These are phyloP conservation scores for Anomalospiza imberbis DNA, from an alignment of 2,797 vertebrate genomes.

Conservation along the genomic window DNA sequence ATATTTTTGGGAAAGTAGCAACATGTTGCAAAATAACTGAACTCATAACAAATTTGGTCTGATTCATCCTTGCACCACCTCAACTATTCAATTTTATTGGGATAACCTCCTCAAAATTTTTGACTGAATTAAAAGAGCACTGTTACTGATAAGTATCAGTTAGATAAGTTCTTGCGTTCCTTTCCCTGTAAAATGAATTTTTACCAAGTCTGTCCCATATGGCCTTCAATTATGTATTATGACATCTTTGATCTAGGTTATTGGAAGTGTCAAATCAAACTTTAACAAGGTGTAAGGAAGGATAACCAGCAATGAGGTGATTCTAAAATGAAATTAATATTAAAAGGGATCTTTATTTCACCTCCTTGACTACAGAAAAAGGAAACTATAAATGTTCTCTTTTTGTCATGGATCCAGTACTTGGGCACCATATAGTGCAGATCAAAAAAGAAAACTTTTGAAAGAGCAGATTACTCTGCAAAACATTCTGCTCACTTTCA, in stretches of 20 bases:
- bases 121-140: neutral
- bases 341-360: constrained; percentile 17
- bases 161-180: neutral
- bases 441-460: neutral
- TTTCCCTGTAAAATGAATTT: neutral
- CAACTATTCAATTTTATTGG: neutral
- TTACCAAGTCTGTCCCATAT: neutral
- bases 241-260: constrained; percentile 55
- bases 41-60: neutral
- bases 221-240: constrained; percentile 37
- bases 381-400: neutral
- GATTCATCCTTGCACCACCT: neutral
- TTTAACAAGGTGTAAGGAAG: constrained; percentile 46
- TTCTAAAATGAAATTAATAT: constrained; percentile 45
- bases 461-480: neutral
- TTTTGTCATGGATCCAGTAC: neutral
- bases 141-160: neutral
- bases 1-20: neutral
- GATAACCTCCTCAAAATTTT: neutral
- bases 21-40: neutral
- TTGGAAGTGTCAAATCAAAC: constrained; percentile 27
- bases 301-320: constrained; percentile 36
- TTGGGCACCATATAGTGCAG: neutral
- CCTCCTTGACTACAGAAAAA: neutral
- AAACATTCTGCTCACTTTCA: neutral